Conservation (phyloP, 1,140 invertebrate species). For the Trachymyrmex septentrionalis region DNA sequence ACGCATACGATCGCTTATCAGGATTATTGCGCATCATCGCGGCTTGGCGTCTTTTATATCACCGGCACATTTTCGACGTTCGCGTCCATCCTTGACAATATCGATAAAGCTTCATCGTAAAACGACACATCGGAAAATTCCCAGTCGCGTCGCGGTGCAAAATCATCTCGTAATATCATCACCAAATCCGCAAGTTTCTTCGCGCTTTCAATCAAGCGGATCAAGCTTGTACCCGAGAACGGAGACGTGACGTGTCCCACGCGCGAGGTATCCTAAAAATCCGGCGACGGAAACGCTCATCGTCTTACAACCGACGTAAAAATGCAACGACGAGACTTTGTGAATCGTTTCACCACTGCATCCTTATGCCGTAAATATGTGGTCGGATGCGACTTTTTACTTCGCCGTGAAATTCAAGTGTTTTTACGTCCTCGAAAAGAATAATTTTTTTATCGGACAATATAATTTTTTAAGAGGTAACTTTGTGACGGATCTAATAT, state of each 20-base stretch:
- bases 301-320: conserved; percentile 40
- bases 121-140: conserved; percentile 14
- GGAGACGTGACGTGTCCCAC: neutral
- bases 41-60: conserved; percentile 60
- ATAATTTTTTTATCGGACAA: conserved; percentile 32
- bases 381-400: conserved; percentile 32
- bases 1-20: conserved; percentile 70
- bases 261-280: conserved; percentile 44
- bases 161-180: conserved; percentile 2
- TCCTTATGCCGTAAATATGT: conserved; percentile 32
- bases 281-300: conserved; percentile 7
- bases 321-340: conserved; percentile 35
- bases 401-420: conserved; percentile 19
- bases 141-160: conserved; percentile 11
- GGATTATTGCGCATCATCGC: conserved; percentile 28
- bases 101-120: conserved; percentile 18
- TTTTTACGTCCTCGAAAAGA: neutral
- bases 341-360: conserved; percentile 25
- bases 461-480: conserved; percentile 7
- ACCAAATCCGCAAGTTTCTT: conserved; percentile 15
- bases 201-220: conserved; percentile 5
- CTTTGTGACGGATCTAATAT: neutral
- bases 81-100: neutral
- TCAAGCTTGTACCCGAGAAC: neutral
- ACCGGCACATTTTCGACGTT: conserved; percentile 50